phyloP scores from a whole-genome alignment of 2,797 vertebrate genomes.

The Gobionotothen gibberifrons region DNA sequence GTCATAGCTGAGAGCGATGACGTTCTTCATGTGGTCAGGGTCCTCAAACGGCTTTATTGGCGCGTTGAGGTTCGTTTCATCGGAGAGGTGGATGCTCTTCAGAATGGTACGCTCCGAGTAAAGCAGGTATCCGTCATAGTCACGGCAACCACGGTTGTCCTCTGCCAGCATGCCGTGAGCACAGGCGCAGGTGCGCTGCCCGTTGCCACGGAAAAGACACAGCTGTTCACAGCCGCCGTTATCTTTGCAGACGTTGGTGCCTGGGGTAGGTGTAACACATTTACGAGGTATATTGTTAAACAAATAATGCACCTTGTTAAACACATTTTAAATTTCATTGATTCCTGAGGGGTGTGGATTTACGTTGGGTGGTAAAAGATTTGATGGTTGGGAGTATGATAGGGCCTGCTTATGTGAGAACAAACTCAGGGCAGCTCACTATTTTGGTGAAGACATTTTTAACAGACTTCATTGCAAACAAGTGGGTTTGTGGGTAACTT shows the following conservation, averaged over 20 bases:
- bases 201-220: conserved; percentile 89
- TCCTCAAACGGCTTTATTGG: conserved; percentile 97
- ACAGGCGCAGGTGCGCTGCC: conserved; percentile 90
- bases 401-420: not conserved
- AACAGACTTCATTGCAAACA: not conserved
- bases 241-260: conserved; percentile 92
- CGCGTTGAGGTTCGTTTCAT: conserved; percentile 96
- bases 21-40: conserved; percentile 97
- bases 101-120: conserved; percentile 97
- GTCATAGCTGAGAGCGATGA: conserved; percentile 95
- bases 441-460: not conserved
- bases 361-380: not conserved
- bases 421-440: not conserved
- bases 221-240: conserved; percentile 96
- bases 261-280: conserved; percentile 69
- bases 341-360: not conserved
- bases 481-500: not conserved
- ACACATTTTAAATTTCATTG: not conserved
- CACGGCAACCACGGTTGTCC: conserved; percentile 89
- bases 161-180: conserved; percentile 96
- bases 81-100: conserved; percentile 97
- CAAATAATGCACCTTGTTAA: conserved; percentile 26
- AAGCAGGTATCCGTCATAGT: conserved; percentile 96
- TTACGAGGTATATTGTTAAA: conserved; percentile 21
- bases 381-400: not conserved